Conservation (phyloP, 1,140 invertebrate species). For the Pemphigus obesinymphae region DNA sequence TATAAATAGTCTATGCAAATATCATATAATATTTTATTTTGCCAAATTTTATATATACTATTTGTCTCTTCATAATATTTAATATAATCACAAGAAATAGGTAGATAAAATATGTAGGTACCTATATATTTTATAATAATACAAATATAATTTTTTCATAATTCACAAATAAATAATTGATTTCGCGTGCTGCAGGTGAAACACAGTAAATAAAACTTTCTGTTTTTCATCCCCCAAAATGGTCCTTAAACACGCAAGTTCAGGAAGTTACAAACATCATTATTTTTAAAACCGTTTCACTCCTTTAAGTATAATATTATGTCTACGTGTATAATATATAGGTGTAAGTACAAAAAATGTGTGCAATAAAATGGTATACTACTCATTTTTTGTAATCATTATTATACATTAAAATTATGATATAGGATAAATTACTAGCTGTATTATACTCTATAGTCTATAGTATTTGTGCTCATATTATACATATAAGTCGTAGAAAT, state of each 20-base stretch:
- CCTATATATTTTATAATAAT: too few relatives aligned
- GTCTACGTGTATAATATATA: neutral
- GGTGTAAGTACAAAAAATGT: slow-evolving; percentile 28
- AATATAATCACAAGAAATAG: too few relatives aligned
- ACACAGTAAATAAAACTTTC: neutral
- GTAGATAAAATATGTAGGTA: too few relatives aligned
- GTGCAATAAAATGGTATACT: neutral
- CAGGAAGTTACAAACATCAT: neutral
- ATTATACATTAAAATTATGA: neutral
- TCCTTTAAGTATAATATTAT: neutral
- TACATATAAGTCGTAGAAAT: too few relatives aligned
- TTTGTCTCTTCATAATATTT: too few relatives aligned
- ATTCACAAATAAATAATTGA: neutral
- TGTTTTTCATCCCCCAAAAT: neutral
- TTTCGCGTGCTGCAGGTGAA: neutral
- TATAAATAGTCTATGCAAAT: too few relatives aligned
- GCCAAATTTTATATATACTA: too few relatives aligned
- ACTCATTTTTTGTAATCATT: slow-evolving; percentile 23
- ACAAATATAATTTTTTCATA: too few relatives aligned
- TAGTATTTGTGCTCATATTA: too few relatives aligned
- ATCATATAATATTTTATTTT: too few relatives aligned
- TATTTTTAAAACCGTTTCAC: neutral
- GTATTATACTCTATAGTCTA: too few relatives aligned
- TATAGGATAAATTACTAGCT: neutral
- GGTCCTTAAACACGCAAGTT: neutral